These are phyloP conservation scores for Sebastes matsubarae DNA, from an alignment of 2,797 vertebrate genomes.

Conservation along the genomic window DNA sequence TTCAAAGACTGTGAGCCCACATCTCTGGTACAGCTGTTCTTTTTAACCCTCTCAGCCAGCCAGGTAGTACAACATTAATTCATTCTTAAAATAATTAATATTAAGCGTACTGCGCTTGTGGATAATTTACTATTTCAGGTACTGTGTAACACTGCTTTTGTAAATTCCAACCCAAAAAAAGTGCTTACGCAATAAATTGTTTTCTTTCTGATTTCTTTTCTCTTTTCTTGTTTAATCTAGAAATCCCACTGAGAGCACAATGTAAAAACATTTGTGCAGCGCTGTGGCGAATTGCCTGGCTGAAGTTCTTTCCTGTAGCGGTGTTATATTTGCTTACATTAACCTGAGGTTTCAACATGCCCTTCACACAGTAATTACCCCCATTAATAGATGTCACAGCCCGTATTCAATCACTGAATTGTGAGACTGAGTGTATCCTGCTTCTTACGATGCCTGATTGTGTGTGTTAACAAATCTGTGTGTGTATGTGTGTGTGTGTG, in stretches of 20 bases:
- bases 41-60: not conserved
- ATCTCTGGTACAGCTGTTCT: not conserved
- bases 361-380: slow-evolving; percentile 76
- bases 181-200: not conserved
- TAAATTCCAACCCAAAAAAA: slow-evolving; percentile 1
- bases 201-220: slow-evolving; percentile 5
- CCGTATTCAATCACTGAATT: slow-evolving; percentile 62
- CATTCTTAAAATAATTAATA: not conserved
- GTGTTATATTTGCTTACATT: slow-evolving; percentile 48
- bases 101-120: not conserved
- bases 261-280: slow-evolving; percentile 46
- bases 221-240: slow-evolving; percentile 11
- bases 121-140: not conserved
- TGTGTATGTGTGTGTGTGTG: slow-evolving; percentile 4
- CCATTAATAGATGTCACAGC: slow-evolving; percentile 73
- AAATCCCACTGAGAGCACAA: slow-evolving; percentile 30
- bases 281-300: slow-evolving; percentile 24
- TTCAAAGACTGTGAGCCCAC: not conserved
- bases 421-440: slow-evolving; percentile 26
- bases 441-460: slow-evolving; percentile 13
- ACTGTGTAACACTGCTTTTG: not conserved
- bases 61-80: not conserved
- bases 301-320: slow-evolving; percentile 38
- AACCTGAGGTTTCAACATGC: slow-evolving; percentile 61
- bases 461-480: slow-evolving; percentile 6